Evolutionary conservation across 2,888 invertebrate genomes (phyloP).

Genomic region (Rhagonycha lutea): DNA sequence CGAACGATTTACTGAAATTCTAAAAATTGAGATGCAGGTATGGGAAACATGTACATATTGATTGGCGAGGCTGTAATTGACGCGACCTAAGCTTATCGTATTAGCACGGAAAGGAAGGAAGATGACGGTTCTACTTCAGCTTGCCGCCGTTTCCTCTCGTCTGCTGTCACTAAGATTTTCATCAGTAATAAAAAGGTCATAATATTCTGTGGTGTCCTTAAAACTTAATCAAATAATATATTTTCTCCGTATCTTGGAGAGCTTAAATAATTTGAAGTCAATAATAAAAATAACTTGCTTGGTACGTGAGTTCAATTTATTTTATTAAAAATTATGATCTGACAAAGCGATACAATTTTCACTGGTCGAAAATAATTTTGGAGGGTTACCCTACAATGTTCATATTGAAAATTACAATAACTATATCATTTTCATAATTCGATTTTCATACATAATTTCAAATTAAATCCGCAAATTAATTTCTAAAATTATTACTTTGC

Average conservation of each 20-base stretch:
- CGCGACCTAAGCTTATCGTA: constrained; percentile 25
- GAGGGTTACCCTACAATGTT: not conserved
- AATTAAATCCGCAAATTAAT: too few species aligned
- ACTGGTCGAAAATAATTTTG: not conserved
- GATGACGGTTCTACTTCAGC: constrained; percentile 12
- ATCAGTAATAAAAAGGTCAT: constrained; percentile 12
- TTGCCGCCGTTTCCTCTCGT: constrained; percentile 17
- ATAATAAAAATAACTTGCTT: not conserved
- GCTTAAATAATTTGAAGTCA: not conserved
- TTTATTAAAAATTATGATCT: not conserved
- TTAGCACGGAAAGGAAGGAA: constrained; percentile 25
- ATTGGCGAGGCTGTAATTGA: constrained; percentile 31
- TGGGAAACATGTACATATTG: constrained; percentile 28
- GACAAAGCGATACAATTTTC: not conserved
- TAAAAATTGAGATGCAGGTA: constrained; percentile 15
- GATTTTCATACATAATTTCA: too few species aligned
- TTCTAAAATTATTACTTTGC: too few species aligned
- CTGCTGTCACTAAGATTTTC: constrained; percentile 18
- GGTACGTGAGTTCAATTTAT: not conserved
- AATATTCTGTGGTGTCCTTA: not conserved
- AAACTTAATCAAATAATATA: not conserved
- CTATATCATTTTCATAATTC: too few species aligned
- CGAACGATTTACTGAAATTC: not conserved
- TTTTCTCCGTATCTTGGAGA: not conserved
- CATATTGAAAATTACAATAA: too few species aligned